Base-by-base conservation (phyloP, 2,888 invertebrate genomes). In the Notodonta ziczac region DNA sequence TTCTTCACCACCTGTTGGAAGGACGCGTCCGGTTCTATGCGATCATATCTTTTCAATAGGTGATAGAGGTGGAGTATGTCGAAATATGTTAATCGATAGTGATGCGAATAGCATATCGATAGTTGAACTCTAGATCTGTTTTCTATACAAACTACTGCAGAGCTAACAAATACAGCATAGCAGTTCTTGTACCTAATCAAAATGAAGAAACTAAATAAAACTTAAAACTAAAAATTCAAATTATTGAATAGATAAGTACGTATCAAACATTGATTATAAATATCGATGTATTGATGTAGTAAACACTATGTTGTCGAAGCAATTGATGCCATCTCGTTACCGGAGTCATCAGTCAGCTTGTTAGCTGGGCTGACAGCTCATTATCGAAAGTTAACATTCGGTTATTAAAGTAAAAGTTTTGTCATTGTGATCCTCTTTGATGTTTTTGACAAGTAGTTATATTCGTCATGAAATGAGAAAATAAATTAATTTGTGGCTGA, bases 351-450 rank as follows among this genome's bases (percentile, higher is more conserved):
- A 35, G 39, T 6, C 39, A 39, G 35, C 54, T 39, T 54, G 39
- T 54, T 52, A n/a, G 14, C 24, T 39, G 54, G 39, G n/a, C n/a
- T 39, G 54, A 54, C 54, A 24, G 54, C 39, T 54, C 54, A 54
- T 54, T 54, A 54, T 54, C 54, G 54, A 54, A 54, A 54, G 54
- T 54, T 32, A 52, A 50, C 50, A 4, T 14, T 50, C 16, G 14
- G 16, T 16, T 50, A 50, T 32, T 52, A 52, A 52, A 52, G 52
- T 52, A 52, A 52, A 52, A 52, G 52, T 52, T 32, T 32, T 5
- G 32, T 24, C 52, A 52, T 52, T 52, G 32, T 52, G 52, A 32
- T 52, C 52, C 52, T 24, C 24, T 52, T 52, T 52, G 5, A 46
- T 46, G 46, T 46, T 46, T n/a, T 5, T 46, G 46, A 46, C 46